Percentiles rank a stretch among this genome's conserved stretches.
Conservation (phyloP, 1,140 invertebrate species). For the Leptinotarsa defecta region DNA sequence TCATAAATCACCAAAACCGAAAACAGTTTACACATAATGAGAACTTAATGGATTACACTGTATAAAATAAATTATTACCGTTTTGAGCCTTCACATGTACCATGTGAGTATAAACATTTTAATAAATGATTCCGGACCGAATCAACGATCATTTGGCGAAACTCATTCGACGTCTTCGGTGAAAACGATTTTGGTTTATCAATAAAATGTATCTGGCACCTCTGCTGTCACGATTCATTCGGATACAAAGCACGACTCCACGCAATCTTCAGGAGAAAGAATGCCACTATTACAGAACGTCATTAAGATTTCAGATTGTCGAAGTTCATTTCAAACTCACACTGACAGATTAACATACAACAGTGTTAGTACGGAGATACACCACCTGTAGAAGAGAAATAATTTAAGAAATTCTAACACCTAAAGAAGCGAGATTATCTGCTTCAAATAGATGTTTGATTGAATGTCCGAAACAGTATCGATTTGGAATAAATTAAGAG, state of each 20-base stretch:
- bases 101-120: not conserved
- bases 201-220: slow-evolving; percentile 27
- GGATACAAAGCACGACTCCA: slow-evolving; percentile 25
- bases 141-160: slow-evolving; percentile 8
- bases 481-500: no score
- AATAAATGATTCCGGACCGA: not conserved
- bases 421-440: no score
- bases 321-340: slow-evolving; percentile 16
- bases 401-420: no score
- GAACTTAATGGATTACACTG: no score
- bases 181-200: slow-evolving; percentile 29
- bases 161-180: slow-evolving; percentile 15
- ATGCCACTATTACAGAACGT: slow-evolving; percentile 27
- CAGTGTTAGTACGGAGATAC: not conserved
- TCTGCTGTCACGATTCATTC: slow-evolving; percentile 27
- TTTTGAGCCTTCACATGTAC: no score
- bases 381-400: not conserved
- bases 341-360: slow-evolving; percentile 15
- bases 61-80: no score
- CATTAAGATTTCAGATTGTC: slow-evolving; percentile 32
- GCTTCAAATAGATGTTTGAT: no score
- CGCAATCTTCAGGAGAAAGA: slow-evolving; percentile 23
- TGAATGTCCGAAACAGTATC: no score
- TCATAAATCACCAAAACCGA: no score
- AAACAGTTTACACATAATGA: no score